A percentile compares a stretch with the other conserved stretches of the same genome.
These are phyloP conservation scores for Mongoloraphidia duomilia DNA, from an alignment of 2,888 invertebrate genomes.

Conservation along the genomic window DNA sequence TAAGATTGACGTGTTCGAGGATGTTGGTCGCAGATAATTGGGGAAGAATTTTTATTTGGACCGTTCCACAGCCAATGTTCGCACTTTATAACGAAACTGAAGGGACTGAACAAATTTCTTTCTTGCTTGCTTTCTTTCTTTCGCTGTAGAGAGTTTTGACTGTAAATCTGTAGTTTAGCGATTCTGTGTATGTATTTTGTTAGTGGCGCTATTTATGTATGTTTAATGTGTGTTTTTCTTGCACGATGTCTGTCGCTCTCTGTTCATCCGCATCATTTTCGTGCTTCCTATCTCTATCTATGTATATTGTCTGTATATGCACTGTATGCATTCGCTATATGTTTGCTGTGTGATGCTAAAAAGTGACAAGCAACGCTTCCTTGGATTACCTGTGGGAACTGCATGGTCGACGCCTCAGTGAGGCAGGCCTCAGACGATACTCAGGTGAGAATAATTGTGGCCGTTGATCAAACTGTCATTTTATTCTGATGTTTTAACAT, in stretches of 20 bases:
- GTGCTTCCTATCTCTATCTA: conserved; percentile 4
- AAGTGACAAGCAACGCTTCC: conserved; percentile 45
- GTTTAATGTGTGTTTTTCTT: conserved; percentile 10
- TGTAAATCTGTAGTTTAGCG: neutral
- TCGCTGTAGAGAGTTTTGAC: conserved; percentile 7
- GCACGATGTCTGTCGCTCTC: conserved; percentile 30
- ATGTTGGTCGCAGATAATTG: too few relatives aligned
- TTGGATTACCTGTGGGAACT: conserved; percentile 63
- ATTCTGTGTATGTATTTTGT: neutral
- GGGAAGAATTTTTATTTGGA: too few relatives aligned
- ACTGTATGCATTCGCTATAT: conserved; percentile 12
- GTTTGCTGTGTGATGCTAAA: conserved; percentile 27
- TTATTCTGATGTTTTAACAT: too few relatives aligned
- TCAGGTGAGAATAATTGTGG: conserved; percentile 41
- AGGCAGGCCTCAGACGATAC: conserved; percentile 59
- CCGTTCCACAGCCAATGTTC: too few relatives aligned
- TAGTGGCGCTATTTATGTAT: conserved; percentile 8
- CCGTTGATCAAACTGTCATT: too few relatives aligned
- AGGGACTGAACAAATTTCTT: too few relatives aligned
- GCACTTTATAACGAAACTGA: too few relatives aligned
- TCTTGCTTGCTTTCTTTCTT: conserved; percentile 3
- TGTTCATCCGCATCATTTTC: conserved; percentile 22
- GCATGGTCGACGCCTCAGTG: conserved; percentile 57
- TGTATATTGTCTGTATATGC: conserved; percentile 13
- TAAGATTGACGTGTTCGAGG: too few relatives aligned